Conservation (phyloP, 2,888 invertebrate species). For the Phyllotreta cruciferae region DNA sequence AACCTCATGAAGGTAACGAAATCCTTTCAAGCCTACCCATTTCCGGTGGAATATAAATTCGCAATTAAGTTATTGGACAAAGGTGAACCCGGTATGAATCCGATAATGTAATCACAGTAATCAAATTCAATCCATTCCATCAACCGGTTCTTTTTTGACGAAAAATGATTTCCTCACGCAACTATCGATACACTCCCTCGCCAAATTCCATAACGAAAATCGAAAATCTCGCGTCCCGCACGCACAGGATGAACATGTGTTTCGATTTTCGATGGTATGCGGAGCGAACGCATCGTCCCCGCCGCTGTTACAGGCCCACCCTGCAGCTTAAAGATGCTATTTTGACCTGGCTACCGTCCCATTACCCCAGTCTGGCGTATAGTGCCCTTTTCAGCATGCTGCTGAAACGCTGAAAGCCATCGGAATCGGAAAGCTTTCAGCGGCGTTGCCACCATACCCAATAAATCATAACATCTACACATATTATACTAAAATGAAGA, state of each 20-base stretch:
- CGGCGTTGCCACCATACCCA: conserved; percentile 4
- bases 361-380: conserved; percentile 40
- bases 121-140: conserved; percentile 26
- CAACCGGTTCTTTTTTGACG: conserved; percentile 15
- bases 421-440: conserved; percentile 8
- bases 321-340: conserved; percentile 46
- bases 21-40: background rate
- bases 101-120: conserved; percentile 15
- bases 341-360: conserved; percentile 48
- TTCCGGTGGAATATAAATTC: background rate
- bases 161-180: conserved; percentile 28
- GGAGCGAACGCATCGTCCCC: conserved; percentile 17
- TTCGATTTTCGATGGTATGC: conserved; percentile 22
- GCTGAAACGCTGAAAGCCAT: conserved; percentile 26
- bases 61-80: conserved; percentile 15
- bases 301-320: conserved; percentile 35
- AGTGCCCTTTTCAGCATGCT: conserved; percentile 39
- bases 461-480: background rate
- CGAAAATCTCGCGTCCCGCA: conserved; percentile 23
- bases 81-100: conserved; percentile 1
- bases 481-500: too few species aligned
- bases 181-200: conserved; percentile 19
- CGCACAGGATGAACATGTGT: conserved; percentile 32
- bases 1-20: background rate
- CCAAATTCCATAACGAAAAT: conserved; percentile 17